These are phyloP conservation scores for Physocephala rufipes DNA, from an alignment of 2,888 invertebrate species.

Conservation along the genomic window DNA sequence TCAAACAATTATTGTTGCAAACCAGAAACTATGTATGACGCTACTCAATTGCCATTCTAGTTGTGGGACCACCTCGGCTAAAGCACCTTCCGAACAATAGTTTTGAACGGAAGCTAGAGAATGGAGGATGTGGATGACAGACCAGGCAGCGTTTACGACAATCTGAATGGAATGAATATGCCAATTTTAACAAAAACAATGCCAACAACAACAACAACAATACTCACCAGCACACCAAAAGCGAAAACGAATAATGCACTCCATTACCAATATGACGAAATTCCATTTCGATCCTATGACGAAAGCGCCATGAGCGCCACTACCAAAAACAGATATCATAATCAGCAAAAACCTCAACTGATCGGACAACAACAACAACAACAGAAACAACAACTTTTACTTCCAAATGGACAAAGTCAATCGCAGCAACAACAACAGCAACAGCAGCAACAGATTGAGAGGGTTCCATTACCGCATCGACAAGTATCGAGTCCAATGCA, in stretches of 20 bases:
- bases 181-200: conserved; percentile 39
- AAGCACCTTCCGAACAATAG: conserved; percentile 14
- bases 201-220: conserved; percentile 34
- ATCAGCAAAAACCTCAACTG: conserved; percentile 19
- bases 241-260: conserved; percentile 42
- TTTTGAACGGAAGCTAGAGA: conserved; percentile 33
- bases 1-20: too few species aligned
- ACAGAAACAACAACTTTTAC: conserved; percentile 1
- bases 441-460: conserved; percentile 31
- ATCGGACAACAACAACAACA: conserved; percentile 25
- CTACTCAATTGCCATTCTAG: too few species aligned
- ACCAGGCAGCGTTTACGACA: conserved; percentile 65
- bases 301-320: conserved; percentile 29
- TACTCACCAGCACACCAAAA: conserved; percentile 49
- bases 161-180: conserved; percentile 52
- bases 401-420: not conserved
- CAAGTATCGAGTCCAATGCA: conserved; percentile 38
- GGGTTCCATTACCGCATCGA: conserved; percentile 37
- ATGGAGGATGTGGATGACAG: conserved; percentile 58
- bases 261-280: conserved; percentile 20
- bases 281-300: conserved; percentile 30
- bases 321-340: conserved; percentile 13
- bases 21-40: too few species aligned
- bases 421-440: conserved; percentile 31
- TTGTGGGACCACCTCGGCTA: too few species aligned